Conservation (phyloP, 2,113 vertebrate genomes). For the Gadus macrocephalus region DNA sequence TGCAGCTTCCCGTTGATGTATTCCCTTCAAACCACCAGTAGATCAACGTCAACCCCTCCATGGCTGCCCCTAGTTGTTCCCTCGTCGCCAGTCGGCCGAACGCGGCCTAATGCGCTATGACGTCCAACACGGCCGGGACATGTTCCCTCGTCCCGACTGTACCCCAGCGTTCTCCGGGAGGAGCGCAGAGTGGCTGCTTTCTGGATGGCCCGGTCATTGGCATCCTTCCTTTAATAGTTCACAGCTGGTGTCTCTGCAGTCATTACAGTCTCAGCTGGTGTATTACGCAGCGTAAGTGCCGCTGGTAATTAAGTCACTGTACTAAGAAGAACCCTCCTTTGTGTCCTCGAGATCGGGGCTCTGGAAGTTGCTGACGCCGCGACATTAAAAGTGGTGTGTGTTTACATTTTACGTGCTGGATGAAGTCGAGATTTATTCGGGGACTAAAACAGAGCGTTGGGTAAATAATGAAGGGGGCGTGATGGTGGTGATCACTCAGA, state of each 20-base stretch:
- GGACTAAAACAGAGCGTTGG: neutral
- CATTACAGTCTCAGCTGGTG: slow-evolving; percentile 60
- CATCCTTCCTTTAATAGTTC: slow-evolving; percentile 60
- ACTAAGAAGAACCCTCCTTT: slow-evolving; percentile 27
- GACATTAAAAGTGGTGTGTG: neutral
- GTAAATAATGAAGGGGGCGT: neutral
- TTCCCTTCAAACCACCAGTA: neutral
- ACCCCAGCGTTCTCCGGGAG: slow-evolving; percentile 16
- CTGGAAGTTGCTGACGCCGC: neutral
- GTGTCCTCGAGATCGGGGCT: slow-evolving; percentile 15
- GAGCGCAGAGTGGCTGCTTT: slow-evolving; percentile 46
- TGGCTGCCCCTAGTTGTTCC: neutral
- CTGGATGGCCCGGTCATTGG: slow-evolving; percentile 56
- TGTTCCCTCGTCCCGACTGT: slow-evolving; percentile 42
- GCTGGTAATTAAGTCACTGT: slow-evolving; percentile 44
- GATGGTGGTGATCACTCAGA: too few species aligned
- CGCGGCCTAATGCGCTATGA: neutral
- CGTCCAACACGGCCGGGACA: slow-evolving; percentile 17
- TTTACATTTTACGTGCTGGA: neutral
- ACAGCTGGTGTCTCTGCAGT: slow-evolving; percentile 63
- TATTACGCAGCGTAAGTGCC: slow-evolving; percentile 29
- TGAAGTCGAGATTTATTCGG: neutral
- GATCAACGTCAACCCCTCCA: slow-evolving; percentile 23
- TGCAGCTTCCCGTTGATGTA: neutral
- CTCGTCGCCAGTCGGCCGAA: neutral